phyloP scores from a whole-genome alignment of 2,888 invertebrate genomes.

The Latrodectus hesperus region DNA sequence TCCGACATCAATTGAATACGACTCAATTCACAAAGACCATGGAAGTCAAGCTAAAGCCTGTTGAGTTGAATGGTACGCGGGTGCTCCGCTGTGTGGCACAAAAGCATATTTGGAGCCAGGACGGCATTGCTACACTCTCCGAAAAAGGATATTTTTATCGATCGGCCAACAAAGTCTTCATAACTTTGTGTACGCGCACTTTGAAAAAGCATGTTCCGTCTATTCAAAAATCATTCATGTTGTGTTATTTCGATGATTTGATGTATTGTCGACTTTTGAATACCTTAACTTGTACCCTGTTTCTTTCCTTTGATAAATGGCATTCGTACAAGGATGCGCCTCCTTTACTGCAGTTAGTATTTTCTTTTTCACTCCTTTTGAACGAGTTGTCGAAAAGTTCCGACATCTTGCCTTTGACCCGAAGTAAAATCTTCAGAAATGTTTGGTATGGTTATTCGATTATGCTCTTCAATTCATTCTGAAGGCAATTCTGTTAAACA shows the following conservation, averaged over 20 bases:
- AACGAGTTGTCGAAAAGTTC: slow-evolving; percentile 14
- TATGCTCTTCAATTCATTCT: too few species aligned
- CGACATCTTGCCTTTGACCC: background rate
- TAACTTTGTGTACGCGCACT: slow-evolving; percentile 29
- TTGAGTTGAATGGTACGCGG: slow-evolving; percentile 35
- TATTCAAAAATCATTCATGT: slow-evolving; percentile 45
- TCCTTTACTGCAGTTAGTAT: background rate
- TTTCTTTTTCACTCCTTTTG: slow-evolving; percentile 9
- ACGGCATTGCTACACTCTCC: slow-evolving; percentile 19
- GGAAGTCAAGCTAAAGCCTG: slow-evolving; percentile 64
- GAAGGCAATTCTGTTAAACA: too few species aligned
- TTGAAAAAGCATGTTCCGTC: slow-evolving; percentile 28
- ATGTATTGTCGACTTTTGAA: slow-evolving; percentile 26
- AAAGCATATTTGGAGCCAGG: slow-evolving; percentile 23
- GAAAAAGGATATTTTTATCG: slow-evolving; percentile 35
- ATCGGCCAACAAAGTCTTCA: slow-evolving; percentile 38
- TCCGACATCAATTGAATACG: slow-evolving; percentile 53
- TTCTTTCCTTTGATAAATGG: slow-evolving; percentile 12
- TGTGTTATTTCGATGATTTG: slow-evolving; percentile 47
- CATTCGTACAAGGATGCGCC: background rate
- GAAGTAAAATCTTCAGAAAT: too few species aligned
- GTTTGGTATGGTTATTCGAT: too few species aligned
- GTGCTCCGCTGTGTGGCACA: slow-evolving; percentile 11
- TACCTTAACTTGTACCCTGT: slow-evolving; percentile 31
- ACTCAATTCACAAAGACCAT: slow-evolving; percentile 67